Base-by-base conservation (phyloP, 2,113 vertebrate species). In the Lynx canadensis region DNA sequence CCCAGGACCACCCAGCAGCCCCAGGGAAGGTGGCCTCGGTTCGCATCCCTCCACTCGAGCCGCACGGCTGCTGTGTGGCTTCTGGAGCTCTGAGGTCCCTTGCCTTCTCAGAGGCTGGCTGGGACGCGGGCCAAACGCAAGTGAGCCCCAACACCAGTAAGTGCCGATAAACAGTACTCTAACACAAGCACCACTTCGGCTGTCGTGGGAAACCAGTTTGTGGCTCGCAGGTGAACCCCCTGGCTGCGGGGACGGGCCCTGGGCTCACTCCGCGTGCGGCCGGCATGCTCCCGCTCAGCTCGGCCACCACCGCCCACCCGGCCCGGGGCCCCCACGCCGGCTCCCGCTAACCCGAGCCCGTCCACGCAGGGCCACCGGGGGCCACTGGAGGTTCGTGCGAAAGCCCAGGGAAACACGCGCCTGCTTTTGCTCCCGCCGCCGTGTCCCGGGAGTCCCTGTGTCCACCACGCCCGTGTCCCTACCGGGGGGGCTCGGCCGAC, bases 151-250 rank as follows among this genome's bases (percentile, higher is more conserved):
- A 41, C 89, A 74, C 89, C 91, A 55, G 2, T 83, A 97, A 96
- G 63, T 31, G 74, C 95, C 95, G 96, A 96, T 98, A 98, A 97
- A 98, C 97, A 98, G 96, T 95, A 98, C 98, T n/a, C 80, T 2
- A 81, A 93, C 91, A 68, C 60, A 93, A 97, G 88, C 76, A 36
- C 73, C 65, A 55, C 97, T 94, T 97, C 92, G 21, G 89, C 86
- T 87, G 96, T 65, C 71, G 66, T 52, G 89, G 33, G 93, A 98
- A 98, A 84, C 83, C 97, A 79, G 94, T 78, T 98, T 94, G 94
- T 94, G 94, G 97, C 76, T 97, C 96, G 52, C 68, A 95, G 95
- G 95, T 81, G 94, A 98, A 97, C 97, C 65, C 97, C 65, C 93
- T 69, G 76, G 82, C 93, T 50, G 96, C 52, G 50, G 84, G 92